Evolutionary conservation across 2,888 invertebrate species (phyloP).

Genomic region (Chrysolina oricalcia): DNA sequence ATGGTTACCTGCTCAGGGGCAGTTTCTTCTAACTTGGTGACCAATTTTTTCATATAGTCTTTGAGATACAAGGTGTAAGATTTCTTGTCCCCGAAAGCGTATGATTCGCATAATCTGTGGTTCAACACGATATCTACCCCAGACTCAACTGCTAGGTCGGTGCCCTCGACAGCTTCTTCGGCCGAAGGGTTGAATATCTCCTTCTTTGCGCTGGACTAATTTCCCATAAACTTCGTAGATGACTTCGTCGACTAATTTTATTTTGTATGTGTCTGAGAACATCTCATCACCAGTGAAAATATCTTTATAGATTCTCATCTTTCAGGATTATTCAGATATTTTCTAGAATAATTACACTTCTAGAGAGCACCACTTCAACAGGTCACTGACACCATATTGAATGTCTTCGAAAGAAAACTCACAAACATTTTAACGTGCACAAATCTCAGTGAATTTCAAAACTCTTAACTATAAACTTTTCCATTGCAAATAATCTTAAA

Average conservation of each 20-base stretch:
- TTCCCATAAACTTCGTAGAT: slow-evolving; percentile 95
- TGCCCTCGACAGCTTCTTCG: slow-evolving; percentile 89
- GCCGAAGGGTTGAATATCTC: slow-evolving; percentile 95
- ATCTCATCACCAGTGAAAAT: slow-evolving; percentile 98
- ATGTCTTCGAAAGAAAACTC: too few species aligned
- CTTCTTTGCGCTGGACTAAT: slow-evolving; percentile 82
- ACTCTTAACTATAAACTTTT: too few species aligned
- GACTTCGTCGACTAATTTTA: slow-evolving; percentile 93
- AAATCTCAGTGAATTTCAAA: too few species aligned
- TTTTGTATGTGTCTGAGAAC: slow-evolving; percentile 96
- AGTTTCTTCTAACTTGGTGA: slow-evolving; percentile 85
- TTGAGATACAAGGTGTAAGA: slow-evolving; percentile 94
- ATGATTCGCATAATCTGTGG: slow-evolving; percentile 90
- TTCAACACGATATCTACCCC: slow-evolving; percentile 96
- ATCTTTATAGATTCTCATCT: slow-evolving; percentile 97
- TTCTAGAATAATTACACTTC: slow-evolving; percentile 66
- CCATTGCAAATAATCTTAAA: too few species aligned
- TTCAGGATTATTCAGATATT: slow-evolving; percentile 77
- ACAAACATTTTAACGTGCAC: too few species aligned
- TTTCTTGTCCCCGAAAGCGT: slow-evolving; percentile 91
- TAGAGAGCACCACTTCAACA: slow-evolving; percentile 71
- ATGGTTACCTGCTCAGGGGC: slow-evolving; percentile 89
- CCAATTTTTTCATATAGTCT: slow-evolving; percentile 96
- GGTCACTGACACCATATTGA: too few species aligned
- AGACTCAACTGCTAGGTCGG: slow-evolving; percentile 81